Evolutionary conservation across 2,797 vertebrate genomes (phyloP).

Genomic region (Bovichtus variegatus): DNA sequence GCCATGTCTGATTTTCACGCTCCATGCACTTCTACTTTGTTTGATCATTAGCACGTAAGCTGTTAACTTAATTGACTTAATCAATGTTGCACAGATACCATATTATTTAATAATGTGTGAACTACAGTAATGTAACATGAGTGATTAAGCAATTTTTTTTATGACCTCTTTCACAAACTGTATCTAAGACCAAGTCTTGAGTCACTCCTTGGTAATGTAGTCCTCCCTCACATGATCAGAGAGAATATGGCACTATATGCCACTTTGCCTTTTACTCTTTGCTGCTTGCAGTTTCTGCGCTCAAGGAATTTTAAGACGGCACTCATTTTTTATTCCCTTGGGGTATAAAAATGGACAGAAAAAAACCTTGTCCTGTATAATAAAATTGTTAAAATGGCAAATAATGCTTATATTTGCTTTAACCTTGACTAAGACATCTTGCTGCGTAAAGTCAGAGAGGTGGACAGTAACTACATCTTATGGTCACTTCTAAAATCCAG

Average conservation of each 20-base stretch:
- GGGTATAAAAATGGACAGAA: background rate
- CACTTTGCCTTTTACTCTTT: slow-evolving; percentile 11
- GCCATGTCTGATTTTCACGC: slow-evolving; percentile 44
- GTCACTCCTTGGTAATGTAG: background rate
- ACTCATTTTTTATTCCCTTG: background rate
- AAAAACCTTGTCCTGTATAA: background rate
- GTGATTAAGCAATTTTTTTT: slow-evolving; percentile 31
- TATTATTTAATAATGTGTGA: slow-evolving; percentile 64
- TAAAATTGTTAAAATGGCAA: slow-evolving; percentile 15
- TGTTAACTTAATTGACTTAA: slow-evolving; percentile 58
- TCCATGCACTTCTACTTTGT: slow-evolving; percentile 29
- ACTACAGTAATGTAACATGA: slow-evolving; percentile 48
- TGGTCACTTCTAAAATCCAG: slow-evolving; percentile 7
- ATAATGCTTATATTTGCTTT: slow-evolving; percentile 3
- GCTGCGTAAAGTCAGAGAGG: too few species aligned
- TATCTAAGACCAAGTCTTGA: background rate
- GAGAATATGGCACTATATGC: background rate
- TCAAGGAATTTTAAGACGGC: slow-evolving; percentile 14
- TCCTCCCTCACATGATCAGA: slow-evolving; percentile 13
- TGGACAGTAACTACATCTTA: background rate
- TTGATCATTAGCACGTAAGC: slow-evolving; percentile 53
- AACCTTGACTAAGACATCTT: too few species aligned
- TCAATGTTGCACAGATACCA: slow-evolving; percentile 40
- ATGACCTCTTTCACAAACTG: slow-evolving; percentile 27
- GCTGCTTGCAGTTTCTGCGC: background rate